Evolutionary conservation across 2,113 vertebrate genomes (phyloP).

Genomic region (Seriola quinqueradiata): DNA sequence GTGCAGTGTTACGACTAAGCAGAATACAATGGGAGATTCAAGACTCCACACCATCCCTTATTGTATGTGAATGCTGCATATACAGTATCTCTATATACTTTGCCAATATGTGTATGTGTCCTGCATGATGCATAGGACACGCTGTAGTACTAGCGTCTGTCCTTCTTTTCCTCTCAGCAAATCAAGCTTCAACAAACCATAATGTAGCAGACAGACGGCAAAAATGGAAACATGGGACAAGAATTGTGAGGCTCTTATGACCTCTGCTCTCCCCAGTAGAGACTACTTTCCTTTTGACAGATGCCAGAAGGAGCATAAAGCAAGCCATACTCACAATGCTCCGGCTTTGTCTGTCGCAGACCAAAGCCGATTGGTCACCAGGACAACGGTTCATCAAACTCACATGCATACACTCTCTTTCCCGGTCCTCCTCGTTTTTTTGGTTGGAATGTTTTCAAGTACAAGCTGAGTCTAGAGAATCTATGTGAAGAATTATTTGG

Average conservation of each 20-base stretch:
- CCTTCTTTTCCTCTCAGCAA: not conserved
- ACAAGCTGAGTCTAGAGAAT: not conserved
- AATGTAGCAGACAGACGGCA: conserved; percentile 13
- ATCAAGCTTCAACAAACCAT: not conserved
- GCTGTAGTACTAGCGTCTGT: not conserved
- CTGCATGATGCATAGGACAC: not conserved
- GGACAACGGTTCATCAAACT: conserved; percentile 26
- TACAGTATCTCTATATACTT: not conserved
- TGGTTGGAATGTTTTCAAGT: conserved; percentile 3
- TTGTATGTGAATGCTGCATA: not conserved
- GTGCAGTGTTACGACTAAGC: not conserved
- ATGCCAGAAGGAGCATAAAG: conserved; percentile 26
- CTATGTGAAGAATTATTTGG: too few relatives aligned
- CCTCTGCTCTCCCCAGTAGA: not conserved
- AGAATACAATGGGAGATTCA: not conserved
- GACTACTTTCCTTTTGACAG: conserved; percentile 20
- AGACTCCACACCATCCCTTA: not conserved
- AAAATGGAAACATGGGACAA: conserved; percentile 25
- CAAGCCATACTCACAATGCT: not conserved
- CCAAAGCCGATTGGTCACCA: not conserved
- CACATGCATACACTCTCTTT: not conserved
- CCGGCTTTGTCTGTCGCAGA: conserved; percentile 8
- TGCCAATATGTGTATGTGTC: not conserved
- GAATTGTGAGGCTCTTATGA: conserved; percentile 13
- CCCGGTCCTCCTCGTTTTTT: not conserved